These are phyloP conservation scores for Etia nguti DNA, from an alignment of 2,113 vertebrate species.

Conservation along the genomic window DNA sequence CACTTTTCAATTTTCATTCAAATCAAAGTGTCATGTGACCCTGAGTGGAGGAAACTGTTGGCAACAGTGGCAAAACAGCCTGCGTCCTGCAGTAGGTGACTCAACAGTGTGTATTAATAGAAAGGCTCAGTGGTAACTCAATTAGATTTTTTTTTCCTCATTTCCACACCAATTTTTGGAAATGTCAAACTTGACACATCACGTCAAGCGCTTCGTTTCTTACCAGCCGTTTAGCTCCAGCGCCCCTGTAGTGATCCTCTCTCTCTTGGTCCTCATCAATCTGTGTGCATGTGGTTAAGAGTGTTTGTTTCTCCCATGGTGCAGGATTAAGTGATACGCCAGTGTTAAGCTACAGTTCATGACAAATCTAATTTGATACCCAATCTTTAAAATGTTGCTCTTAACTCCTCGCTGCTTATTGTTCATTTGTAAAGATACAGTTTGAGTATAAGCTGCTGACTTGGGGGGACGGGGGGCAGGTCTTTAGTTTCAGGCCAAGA, in stretches of 20 bases:
- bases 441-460: slow-evolving; percentile 2
- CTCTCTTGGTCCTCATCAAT: slow-evolving; percentile 10
- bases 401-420: neutral
- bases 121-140: neutral
- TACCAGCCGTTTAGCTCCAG: slow-evolving; percentile 30
- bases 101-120: neutral
- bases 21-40: slow-evolving; percentile 36
- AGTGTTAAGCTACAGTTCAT: slow-evolving; percentile 55
- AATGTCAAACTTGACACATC: neutral
- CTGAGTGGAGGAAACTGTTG: slow-evolving; percentile 21
- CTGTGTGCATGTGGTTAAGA: neutral
- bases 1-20: slow-evolving; percentile 13
- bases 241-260: slow-evolving; percentile 22
- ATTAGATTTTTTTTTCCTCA: neutral
- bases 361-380: slow-evolving; percentile 14
- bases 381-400: neutral
- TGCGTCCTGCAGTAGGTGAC: slow-evolving; percentile 2
- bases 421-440: neutral
- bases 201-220: neutral
- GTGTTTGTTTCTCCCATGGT: neutral
- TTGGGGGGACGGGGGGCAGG: neutral
- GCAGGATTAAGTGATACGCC: slow-evolving; percentile 28
- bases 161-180: neutral
- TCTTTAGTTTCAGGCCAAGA: neutral
- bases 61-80: slow-evolving; percentile 1